These are phyloP conservation scores for Cyanoliseus patagonus DNA, from an alignment of 2,113 vertebrate species.

Conservation along the genomic window DNA sequence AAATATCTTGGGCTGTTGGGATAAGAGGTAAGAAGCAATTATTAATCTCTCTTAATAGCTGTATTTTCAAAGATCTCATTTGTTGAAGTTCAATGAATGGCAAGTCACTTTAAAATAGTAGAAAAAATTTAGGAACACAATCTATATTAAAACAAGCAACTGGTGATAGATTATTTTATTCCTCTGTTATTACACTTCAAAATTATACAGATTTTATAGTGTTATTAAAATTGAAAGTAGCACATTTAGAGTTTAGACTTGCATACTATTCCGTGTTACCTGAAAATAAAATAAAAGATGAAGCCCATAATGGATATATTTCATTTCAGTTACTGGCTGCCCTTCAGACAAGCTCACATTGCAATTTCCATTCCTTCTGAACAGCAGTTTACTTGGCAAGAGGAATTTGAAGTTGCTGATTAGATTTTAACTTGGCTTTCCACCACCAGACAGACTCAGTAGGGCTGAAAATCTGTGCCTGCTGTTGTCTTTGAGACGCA, in stretches of 20 bases:
- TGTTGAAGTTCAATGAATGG: neutral
- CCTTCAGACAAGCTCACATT: neutral
- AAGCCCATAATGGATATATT: neutral
- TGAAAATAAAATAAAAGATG: neutral
- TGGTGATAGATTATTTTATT: neutral
- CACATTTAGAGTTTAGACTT: neutral
- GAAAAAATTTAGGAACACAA: neutral
- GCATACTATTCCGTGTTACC: neutral
- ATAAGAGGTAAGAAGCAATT: neutral
- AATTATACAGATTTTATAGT: neutral
- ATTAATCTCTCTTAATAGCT: neutral
- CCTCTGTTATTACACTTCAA: neutral
- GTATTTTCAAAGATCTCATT: constrained; percentile 1
- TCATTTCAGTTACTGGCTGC: neutral
- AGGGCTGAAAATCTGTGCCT: neutral
- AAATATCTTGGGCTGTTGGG: neutral
- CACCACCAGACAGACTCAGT: neutral
- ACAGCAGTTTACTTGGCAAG: neutral
- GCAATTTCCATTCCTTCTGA: neutral
- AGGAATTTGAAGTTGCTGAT: neutral
- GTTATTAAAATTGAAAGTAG: neutral
- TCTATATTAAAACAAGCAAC: neutral
- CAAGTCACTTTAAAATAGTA: neutral
- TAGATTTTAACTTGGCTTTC: neutral
- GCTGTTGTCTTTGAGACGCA: neutral